These are phyloP conservation scores for Sander vitreus DNA, from an alignment of 2,113 vertebrate species.

Conservation along the genomic window DNA sequence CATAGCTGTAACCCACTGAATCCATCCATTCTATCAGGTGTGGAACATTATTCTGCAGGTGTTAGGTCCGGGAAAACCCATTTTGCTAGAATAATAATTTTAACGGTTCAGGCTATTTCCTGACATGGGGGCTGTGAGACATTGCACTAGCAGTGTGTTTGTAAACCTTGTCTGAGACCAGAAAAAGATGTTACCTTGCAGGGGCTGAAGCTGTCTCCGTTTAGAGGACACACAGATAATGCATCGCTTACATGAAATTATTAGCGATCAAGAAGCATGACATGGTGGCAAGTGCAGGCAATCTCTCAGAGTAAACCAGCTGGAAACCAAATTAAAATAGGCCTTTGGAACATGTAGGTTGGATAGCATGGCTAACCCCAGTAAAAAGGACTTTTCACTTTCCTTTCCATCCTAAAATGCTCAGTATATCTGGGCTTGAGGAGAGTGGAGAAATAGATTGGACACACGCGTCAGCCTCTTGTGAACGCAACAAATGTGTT, in stretches of 20 bases:
- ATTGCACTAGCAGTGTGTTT: conserved; percentile 60
- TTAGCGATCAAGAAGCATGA: conserved; percentile 75
- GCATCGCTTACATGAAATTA: conserved; percentile 77
- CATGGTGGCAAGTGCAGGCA: conserved; percentile 62
- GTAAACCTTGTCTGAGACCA: conserved; percentile 61
- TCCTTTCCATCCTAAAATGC: conserved; percentile 35
- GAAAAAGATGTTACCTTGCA: conserved; percentile 72
- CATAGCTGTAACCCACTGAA: conserved; percentile 35
- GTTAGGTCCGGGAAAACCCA: conserved; percentile 43
- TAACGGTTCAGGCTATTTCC: conserved; percentile 42
- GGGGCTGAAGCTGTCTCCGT: conserved; percentile 53
- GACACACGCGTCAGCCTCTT: conserved; percentile 37
- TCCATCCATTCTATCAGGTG: conserved; percentile 41
- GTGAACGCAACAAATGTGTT: conserved; percentile 36
- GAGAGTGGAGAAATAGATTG: conserved; percentile 43
- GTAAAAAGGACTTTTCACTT: conserved; percentile 55
- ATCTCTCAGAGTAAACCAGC: conserved; percentile 74
- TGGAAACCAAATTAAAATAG: conserved; percentile 78
- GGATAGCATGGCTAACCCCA: conserved; percentile 46
- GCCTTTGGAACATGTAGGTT: conserved; percentile 58
- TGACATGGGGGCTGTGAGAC: conserved; percentile 40
- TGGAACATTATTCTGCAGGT: conserved; percentile 49
- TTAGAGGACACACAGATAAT: conserved; percentile 74
- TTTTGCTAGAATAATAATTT: conserved; percentile 61
- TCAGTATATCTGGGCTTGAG: conserved; percentile 25